Base-by-base conservation (phyloP, 1,140 invertebrate species). In the Microplitis mediator region DNA sequence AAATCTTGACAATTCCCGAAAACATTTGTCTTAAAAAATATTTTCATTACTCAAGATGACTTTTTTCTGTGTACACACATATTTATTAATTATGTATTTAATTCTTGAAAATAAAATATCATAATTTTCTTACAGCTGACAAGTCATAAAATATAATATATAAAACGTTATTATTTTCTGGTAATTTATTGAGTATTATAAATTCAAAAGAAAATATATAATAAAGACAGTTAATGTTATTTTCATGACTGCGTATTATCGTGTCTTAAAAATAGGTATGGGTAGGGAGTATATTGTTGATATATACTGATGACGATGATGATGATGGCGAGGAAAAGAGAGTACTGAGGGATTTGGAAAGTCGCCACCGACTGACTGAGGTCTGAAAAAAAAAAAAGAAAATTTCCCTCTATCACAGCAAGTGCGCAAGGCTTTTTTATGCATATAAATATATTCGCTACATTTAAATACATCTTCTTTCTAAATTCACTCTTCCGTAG, bases 241-340 rank as follows among this genome's bases (percentile, higher is more conserved):
- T 71, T 71, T 64, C 51, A 16, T 35, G 69, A 71, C 61, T 61
- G 58, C 58, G 68, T 51, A 70, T 70, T 71, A 64, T 71, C 69
- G 11, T 34, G 62, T 65, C 56, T 65, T 71, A 71, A 64, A 65
- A 71, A 71, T 71, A 71, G 69, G 5, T n/a, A 14, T n/a, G 14
- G 14, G 62, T 34, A 23, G n/a, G 62, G 50, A 23, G n/a, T 63
- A 45, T 39, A 6, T 39, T 39, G 39, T 39, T 39, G 39, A 39
- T 39, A 11, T 39, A 39, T 39, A 39, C 6, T 5, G 39, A 2
- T 39, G 36, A 39, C 11, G 39, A 63, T 11, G 36, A 9, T 13
- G 45, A 56, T 39, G 31, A 36, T 4, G 9, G 36, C 32, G 62
- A 51, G 0, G 32, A 13, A 45, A 13, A 23, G 61, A 52, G 61